Percentiles rank a stretch among this genome's conserved stretches.
Evolutionary conservation across 2,797 vertebrate genomes (phyloP).

Genomic region (Typhlichthys eigenmanni): DNA sequence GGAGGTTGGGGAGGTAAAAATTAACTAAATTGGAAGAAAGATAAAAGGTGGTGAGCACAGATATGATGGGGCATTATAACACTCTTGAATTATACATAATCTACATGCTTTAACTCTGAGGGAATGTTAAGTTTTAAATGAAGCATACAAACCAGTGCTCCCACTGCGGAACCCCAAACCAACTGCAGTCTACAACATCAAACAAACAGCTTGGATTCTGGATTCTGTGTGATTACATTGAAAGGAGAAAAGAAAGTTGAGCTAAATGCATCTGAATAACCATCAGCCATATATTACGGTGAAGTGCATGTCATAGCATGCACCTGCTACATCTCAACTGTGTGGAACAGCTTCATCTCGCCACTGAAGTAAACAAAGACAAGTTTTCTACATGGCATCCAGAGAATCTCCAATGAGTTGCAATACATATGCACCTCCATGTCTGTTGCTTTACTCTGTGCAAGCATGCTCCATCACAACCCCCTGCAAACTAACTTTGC

Average conservation of each 20-base stretch:
- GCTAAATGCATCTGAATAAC: conserved; percentile 62
- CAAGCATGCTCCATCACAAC: conserved; percentile 62
- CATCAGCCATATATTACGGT: conserved; percentile 27
- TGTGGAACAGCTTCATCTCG: conserved; percentile 42
- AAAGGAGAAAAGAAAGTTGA: conserved; percentile 10
- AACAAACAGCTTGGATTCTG: conserved; percentile 61
- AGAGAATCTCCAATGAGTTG: conserved; percentile 36
- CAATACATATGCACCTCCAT: conserved; percentile 48
- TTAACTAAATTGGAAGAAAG: conserved; percentile 58
- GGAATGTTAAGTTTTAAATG: conserved; percentile 71
- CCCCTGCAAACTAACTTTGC: conserved; percentile 55
- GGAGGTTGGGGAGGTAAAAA: conserved; percentile 46
- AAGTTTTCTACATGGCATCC: conserved; percentile 47
- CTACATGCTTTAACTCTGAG: conserved; percentile 67
- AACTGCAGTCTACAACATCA: conserved; percentile 34
- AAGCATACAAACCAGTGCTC: conserved; percentile 38
- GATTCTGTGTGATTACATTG: conserved; percentile 36
- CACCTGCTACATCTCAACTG: conserved; percentile 36
- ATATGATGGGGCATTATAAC: conserved; percentile 51
- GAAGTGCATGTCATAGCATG: conserved; percentile 24
- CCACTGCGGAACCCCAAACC: conserved; percentile 29
- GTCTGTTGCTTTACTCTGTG: conserved; percentile 53
- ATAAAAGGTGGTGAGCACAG: conserved; percentile 56
- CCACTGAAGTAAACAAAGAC: conserved; percentile 16
- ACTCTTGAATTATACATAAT: conserved; percentile 58